These are phyloP conservation scores for Trochalopteron elliotii DNA, from an alignment of 2,113 vertebrate species.

Conservation along the genomic window DNA sequence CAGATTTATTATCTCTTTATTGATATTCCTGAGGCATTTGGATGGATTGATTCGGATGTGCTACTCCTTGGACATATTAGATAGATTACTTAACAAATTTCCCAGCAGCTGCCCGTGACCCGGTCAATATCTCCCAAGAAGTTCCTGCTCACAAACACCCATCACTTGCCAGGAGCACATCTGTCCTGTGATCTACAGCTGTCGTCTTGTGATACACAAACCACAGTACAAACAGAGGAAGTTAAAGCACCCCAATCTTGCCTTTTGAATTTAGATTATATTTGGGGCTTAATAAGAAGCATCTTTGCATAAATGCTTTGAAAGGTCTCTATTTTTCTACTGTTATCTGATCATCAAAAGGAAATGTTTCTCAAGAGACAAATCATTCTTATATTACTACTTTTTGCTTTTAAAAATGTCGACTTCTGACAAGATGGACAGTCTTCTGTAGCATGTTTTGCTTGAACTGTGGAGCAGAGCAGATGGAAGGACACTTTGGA, in stretches of 20 bases:
- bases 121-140: slow-evolving; percentile 44
- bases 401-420: neutral
- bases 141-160: slow-evolving; percentile 14
- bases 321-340: neutral
- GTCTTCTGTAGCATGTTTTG: slow-evolving; percentile 31
- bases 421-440: slow-evolving; percentile 23
- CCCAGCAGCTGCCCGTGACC: slow-evolving; percentile 3
- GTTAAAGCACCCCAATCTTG: neutral
- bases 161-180: neutral
- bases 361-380: neutral
- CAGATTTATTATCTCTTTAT: slow-evolving; percentile 50
- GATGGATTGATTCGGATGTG: slow-evolving; percentile 25
- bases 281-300: neutral
- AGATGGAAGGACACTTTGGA: slow-evolving; percentile 14
- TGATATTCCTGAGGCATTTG: slow-evolving; percentile 39
- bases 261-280: neutral
- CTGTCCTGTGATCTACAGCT: neutral
- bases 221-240: neutral
- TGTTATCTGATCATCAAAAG: neutral
- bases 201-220: neutral
- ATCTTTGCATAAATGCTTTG: neutral
- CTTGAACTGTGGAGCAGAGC: slow-evolving; percentile 29
- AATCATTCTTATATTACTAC: neutral
- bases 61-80: slow-evolving; percentile 19
- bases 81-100: slow-evolving; percentile 54